phyloP scores from a whole-genome alignment of 2,797 vertebrate genomes.

The Anomalospiza imberbis region DNA sequence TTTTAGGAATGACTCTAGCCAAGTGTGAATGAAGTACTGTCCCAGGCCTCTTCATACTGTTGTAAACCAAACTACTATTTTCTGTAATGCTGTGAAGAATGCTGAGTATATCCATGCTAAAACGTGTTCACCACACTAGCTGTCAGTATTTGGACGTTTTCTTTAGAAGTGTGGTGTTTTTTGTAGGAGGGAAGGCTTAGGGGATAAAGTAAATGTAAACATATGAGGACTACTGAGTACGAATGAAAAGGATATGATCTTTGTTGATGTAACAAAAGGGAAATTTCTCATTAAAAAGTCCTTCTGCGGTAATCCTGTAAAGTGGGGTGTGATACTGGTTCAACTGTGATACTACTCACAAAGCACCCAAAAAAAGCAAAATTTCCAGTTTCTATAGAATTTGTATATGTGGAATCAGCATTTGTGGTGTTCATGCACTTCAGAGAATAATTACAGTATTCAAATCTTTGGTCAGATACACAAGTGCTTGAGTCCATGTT shows the following conservation, averaged over 20 bases:
- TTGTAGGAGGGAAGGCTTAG: not conserved
- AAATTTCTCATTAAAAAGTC: not conserved
- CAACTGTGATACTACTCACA: not conserved
- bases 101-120: not conserved
- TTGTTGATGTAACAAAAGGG: not conserved
- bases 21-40: not conserved
- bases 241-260: not conserved
- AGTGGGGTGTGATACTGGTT: not conserved
- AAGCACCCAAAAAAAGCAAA: not conserved
- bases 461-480: not conserved
- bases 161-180: not conserved
- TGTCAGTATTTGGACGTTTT: not conserved
- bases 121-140: not conserved
- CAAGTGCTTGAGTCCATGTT: not conserved
- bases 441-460: not conserved
- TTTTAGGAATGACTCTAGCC: not conserved
- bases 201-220: not conserved
- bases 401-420: not conserved
- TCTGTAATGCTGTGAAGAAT: not conserved
- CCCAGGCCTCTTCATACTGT: not conserved
- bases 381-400: not conserved
- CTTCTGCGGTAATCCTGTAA: not conserved
- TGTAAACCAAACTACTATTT: not conserved
- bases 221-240: not conserved
- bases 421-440: not conserved